phyloP scores from a whole-genome alignment of 2,113 vertebrate genomes.

The Alexandromys fortis region DNA sequence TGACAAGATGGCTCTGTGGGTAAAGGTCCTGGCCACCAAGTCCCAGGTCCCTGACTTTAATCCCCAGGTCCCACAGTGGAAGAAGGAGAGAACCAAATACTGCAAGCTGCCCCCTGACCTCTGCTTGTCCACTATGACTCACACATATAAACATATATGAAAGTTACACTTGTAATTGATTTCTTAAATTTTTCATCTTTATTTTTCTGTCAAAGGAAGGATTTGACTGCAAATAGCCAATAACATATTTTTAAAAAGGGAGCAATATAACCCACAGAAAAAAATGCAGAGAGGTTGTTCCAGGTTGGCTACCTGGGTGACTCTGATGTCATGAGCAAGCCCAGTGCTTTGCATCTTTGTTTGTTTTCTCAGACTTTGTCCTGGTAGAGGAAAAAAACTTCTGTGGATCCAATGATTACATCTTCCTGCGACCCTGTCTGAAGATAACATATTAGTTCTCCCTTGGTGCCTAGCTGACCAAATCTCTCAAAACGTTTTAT shows the following conservation, averaged over 20 bases:
- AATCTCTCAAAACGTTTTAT: background rate
- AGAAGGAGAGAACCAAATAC: too few species aligned
- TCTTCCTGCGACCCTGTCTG: background rate
- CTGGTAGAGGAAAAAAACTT: background rate
- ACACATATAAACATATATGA: background rate
- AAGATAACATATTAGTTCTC: background rate
- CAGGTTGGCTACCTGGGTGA: background rate
- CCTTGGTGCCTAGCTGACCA: background rate
- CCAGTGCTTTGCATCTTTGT: background rate
- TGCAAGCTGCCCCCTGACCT: background rate
- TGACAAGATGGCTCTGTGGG: background rate
- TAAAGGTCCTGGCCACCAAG: background rate
- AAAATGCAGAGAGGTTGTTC: background rate
- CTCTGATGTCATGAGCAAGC: background rate
- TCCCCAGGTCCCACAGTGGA: too few species aligned
- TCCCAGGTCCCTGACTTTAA: background rate
- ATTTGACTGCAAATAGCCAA: background rate
- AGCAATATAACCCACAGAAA: background rate
- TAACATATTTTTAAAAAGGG: background rate
- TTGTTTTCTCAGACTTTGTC: background rate
- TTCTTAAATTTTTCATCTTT: background rate
- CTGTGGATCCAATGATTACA: too few species aligned
- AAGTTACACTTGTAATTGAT: background rate
- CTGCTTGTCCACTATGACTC: too few species aligned
- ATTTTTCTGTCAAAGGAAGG: background rate